Evolutionary conservation across 2,113 vertebrate species (phyloP).

Genomic region (Ochotona curzoniae): DNA sequence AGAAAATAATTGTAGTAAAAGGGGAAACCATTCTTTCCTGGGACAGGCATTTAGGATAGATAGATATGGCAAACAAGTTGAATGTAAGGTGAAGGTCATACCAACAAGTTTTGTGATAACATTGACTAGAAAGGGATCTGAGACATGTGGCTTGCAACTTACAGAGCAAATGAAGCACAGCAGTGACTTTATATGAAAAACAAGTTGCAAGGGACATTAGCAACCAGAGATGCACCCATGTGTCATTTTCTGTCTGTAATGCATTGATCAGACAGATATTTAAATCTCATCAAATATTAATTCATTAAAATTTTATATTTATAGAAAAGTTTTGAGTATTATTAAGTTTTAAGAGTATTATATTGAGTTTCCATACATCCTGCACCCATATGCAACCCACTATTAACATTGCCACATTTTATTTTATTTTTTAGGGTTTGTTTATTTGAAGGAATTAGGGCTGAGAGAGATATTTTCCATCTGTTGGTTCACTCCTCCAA

Average conservation of each 20-base stretch:
- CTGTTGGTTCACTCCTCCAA: no score
- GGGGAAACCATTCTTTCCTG: neutral
- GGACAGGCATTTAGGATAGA: neutral
- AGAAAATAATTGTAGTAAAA: fast-evolving
- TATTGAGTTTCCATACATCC: neutral
- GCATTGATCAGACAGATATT: neutral
- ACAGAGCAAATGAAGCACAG: neutral
- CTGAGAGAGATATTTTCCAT: no score
- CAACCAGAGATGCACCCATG: neutral
- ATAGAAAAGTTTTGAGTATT: neutral
- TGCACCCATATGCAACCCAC: neutral
- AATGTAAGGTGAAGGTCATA: neutral
- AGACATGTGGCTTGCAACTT: neutral
- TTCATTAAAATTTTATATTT: neutral
- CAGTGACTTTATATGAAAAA: neutral
- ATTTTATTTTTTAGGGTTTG: no score
- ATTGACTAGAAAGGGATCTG: neutral
- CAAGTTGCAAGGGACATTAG: neutral
- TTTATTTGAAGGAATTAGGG: no score
- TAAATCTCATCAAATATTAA: neutral
- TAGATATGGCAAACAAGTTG: neutral
- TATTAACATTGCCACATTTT: neutral
- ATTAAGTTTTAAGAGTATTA: neutral
- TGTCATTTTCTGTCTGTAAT: neutral
- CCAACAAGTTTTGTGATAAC: neutral